phyloP scores from a whole-genome alignment of 2,888 invertebrate species.

The Andrena trimmerana region DNA sequence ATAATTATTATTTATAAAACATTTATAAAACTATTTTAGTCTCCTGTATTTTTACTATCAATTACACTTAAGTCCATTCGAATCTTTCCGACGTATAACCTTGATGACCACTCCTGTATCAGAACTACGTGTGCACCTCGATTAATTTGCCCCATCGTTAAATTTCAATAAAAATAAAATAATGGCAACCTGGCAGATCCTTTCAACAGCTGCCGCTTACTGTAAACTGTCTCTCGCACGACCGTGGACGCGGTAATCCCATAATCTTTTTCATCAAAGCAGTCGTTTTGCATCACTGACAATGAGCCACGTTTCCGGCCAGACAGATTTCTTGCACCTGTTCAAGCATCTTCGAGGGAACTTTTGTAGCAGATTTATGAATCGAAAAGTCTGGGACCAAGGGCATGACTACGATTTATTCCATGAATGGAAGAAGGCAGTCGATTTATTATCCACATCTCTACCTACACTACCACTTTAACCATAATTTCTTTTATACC shows the following conservation, averaged over 20 bases:
- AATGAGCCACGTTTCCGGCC: constrained; percentile 69
- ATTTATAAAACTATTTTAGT: constrained; percentile 7
- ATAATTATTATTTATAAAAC: constrained; percentile 8
- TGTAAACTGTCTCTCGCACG: constrained; percentile 27
- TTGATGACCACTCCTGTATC: neutral
- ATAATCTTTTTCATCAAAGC: constrained; percentile 57
- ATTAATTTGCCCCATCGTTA: constrained; percentile 54
- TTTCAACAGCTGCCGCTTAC: constrained; percentile 64
- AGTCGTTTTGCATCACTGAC: constrained; percentile 56
- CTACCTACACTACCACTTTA: neutral
- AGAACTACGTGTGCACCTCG: constrained; percentile 3
- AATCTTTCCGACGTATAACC: neutral
- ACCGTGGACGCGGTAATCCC: constrained; percentile 41
- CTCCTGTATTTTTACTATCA: neutral
- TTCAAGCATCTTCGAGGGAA: constrained; percentile 6
- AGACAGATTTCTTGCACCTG: constrained; percentile 68
- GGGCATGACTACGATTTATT: neutral
- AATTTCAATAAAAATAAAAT: constrained; percentile 49
- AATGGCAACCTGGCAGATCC: constrained; percentile 18
- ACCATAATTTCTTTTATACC: neutral
- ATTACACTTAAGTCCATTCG: neutral
- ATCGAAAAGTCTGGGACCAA: neutral
- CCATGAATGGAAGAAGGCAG: neutral
- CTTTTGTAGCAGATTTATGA: constrained; percentile 26
- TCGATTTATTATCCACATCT: neutral